Evolutionary conservation across 2,113 vertebrate genomes (phyloP).

Genomic region (Junco hyemalis): DNA sequence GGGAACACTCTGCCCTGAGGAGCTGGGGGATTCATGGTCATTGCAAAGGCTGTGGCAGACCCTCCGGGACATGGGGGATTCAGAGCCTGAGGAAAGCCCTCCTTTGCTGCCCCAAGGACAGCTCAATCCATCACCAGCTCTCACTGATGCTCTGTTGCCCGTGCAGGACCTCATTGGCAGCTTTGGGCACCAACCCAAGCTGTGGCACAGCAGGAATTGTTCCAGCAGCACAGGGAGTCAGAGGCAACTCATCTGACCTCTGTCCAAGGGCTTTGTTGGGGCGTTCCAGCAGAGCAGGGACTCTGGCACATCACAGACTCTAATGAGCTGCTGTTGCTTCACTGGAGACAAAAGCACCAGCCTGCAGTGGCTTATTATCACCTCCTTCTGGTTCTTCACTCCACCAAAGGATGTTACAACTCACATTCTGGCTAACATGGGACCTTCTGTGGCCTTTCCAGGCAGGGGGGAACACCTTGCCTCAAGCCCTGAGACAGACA

Average conservation of each 20-base stretch:
- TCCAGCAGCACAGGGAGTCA: background rate
- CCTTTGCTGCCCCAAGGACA: background rate
- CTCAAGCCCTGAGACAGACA: background rate
- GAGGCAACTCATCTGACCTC: background rate
- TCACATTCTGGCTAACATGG: background rate
- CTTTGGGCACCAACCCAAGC: background rate
- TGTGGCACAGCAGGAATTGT: background rate
- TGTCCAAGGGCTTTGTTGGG: background rate
- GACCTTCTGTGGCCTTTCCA: background rate
- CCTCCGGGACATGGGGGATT: background rate
- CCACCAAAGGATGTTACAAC: background rate
- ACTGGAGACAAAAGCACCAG: background rate
- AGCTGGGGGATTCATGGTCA: background rate
- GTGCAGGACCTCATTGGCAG: background rate
- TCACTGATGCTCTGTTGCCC: rapidly evolving
- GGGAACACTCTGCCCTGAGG: background rate
- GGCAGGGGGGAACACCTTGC: background rate
- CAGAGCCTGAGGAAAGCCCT: background rate
- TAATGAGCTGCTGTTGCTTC: background rate
- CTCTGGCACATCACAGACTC: background rate
- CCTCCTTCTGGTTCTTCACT: background rate
- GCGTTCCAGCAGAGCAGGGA: background rate
- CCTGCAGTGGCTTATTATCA: background rate
- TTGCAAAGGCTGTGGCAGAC: background rate
- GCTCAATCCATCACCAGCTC: background rate